Conservation (phyloP, 2,113 vertebrate species). For the Dromaius novaehollandiae region DNA sequence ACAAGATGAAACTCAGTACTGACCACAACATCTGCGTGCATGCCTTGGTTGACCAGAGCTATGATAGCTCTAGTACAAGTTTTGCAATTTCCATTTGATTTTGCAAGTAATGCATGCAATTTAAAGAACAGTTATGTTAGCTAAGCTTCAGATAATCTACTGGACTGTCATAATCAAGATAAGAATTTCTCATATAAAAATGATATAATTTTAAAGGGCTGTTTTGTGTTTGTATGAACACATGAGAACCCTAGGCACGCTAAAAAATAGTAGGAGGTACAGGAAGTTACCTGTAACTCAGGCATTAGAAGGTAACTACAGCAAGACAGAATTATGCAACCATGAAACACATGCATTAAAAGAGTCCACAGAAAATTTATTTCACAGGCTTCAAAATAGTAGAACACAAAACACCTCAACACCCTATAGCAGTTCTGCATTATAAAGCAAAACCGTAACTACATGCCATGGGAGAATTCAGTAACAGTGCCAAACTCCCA, state of each 20-base stretch:
- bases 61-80: not conserved
- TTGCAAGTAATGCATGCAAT: not conserved
- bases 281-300: not conserved
- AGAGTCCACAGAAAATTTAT: not conserved
- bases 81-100: not conserved
- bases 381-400: not conserved
- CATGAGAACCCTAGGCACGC: not conserved
- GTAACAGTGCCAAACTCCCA: not conserved
- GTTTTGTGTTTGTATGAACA: not conserved
- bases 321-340: not conserved
- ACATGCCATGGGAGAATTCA: not conserved
- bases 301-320: not conserved
- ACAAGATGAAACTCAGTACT: not conserved
- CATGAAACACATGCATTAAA: not conserved
- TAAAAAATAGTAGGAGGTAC: not conserved
- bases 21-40: rapidly evolving
- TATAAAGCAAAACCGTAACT: not conserved
- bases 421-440: not conserved
- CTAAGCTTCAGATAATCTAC: not conserved
- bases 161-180: not conserved
- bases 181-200: not conserved
- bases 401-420: not conserved
- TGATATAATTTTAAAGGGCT: not conserved
- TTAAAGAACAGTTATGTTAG: not conserved
- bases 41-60: not conserved